Base-by-base conservation (phyloP, 2,888 invertebrate species). In the Melolontha melolontha region DNA sequence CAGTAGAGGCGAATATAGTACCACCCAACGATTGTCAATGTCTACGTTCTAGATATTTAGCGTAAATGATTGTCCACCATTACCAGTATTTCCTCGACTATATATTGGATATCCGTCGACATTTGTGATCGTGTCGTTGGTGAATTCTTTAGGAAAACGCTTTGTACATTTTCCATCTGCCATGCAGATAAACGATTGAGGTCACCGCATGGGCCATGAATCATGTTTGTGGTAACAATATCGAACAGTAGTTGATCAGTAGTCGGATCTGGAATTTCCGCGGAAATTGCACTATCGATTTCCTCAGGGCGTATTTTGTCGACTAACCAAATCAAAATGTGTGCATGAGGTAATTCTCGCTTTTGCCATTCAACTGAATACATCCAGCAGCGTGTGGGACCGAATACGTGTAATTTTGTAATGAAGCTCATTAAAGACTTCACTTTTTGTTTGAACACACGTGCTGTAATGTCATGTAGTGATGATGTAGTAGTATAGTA, bases 151-250 rank as follows among this genome's bases (percentile, higher is more conserved):
- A 40, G 72, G 73, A 52, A 59, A 75, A 80, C 66, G 41, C 67
- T 80, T 79, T 8, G 75, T 71, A 69, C 81, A 81, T 66, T 78
- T 78, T 52, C 79, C 79, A 70, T 81, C 77, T 41, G 67, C 69
- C 81, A 83, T 84, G 75, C 84, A 84, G 77, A 78, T 66, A 68
- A 67, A 27, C 57, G 69, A 73, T 82, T 82, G 11, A 78, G 62
- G 44, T 57, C 67, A 66, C 82, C 83, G 73, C 83, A 83, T 62
- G 83, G 83, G 39, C 82, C 82, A 78, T 84, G 81, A 59, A 80
- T 76, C 79, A 83, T 84, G 55, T 80, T 73, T 62, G 51, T 75
- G 2, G 12, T 76, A 12, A 80, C 72, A 67, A 78, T 69, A 17
- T 75, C 74, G 72, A 69, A 71, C 41, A 79, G 72, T 41, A 68